Base-by-base conservation (phyloP, 2,797 vertebrate species). In the Aplochiton taeniatus region DNA sequence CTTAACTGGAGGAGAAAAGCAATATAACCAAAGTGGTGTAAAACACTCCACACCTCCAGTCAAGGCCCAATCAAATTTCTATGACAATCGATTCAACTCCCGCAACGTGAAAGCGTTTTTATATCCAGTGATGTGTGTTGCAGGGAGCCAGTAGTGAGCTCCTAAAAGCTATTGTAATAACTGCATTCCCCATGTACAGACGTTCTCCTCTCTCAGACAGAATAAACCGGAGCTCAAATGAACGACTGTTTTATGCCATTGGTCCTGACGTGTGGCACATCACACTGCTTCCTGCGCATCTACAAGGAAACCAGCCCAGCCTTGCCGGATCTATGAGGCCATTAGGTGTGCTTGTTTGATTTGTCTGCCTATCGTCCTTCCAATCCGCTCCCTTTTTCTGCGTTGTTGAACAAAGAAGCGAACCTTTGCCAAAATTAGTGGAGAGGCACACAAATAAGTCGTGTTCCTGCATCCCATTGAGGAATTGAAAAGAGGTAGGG, bases 171-270 rank as follows among this genome's bases (percentile, higher is more conserved):
- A 31, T 31, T 31, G 31, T 31, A 31, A 31, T 2, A 31, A 31
- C 31, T 31, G 31, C 2, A 31, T 31, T 2, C 31, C 31, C 31
- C 6, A 6, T 31, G 31, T 31, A 6, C 3, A 3, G 31, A 31
- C 6, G 31, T 31, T 31, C 31, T 31, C 63, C 31, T 14, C 11
- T 62, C 61, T 63, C 56, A 31, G 75, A 12, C 70, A 79, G 73
- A 82, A 87, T 87, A 85, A 85, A 86, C 80, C 72, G 65, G 56
- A 69, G 58, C 60, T 68, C 68, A 31, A 66, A 83, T 83, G 83
- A 83, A 68, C 77, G 68, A 66, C 76, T 69, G 66, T 83, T 83
- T 74, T 85, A 66, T 76, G 75, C 71, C 70, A 72, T 79, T 72
- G 58, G 56, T 75, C 75, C 67, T 79, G 80, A 89, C 67, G 74